Percentiles rank a stretch among this genome's conserved stretches.
Evolutionary conservation across 2,113 vertebrate genomes (phyloP).

Genomic region (Phycodurus eques): DNA sequence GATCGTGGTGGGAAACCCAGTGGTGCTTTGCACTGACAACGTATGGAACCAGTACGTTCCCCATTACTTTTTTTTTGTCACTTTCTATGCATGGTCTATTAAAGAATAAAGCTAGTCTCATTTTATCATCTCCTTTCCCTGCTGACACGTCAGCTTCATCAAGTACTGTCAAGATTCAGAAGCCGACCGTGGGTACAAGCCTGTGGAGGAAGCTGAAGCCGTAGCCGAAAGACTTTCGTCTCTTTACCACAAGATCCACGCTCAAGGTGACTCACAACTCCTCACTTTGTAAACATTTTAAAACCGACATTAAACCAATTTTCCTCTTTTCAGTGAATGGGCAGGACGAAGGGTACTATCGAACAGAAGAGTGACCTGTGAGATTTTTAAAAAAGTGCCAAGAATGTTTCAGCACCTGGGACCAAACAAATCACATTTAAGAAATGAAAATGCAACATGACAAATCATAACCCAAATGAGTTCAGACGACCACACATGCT

Average conservation of each 20-base stretch:
- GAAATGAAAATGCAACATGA: not conserved
- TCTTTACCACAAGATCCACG: conserved; percentile 43
- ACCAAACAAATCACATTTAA: not conserved
- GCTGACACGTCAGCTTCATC: conserved; percentile 75
- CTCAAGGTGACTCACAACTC: conserved; percentile 49
- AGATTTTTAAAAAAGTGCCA: not conserved
- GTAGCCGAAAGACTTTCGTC: conserved; percentile 26
- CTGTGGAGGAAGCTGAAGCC: conserved; percentile 11
- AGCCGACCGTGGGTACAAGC: conserved; percentile 68
- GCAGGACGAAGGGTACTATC: conserved; percentile 55
- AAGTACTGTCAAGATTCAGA: conserved; percentile 75
- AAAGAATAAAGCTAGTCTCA: not conserved
- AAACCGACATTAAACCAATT: not conserved
- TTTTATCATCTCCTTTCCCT: not conserved
- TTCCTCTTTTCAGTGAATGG: conserved; percentile 24
- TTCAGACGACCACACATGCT: not conserved
- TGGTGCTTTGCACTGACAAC: conserved; percentile 75
- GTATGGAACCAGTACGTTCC: conserved; percentile 80
- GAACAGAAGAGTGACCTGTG: conserved; percentile 73
- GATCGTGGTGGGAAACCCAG: conserved; percentile 88
- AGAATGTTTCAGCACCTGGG: not conserved
- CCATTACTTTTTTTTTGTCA: not conserved
- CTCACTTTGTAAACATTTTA: not conserved
- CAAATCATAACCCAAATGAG: not conserved
- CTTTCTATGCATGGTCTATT: not conserved